phyloP scores from a whole-genome alignment of 2,888 invertebrate genomes.

The Nezara viridula region DNA sequence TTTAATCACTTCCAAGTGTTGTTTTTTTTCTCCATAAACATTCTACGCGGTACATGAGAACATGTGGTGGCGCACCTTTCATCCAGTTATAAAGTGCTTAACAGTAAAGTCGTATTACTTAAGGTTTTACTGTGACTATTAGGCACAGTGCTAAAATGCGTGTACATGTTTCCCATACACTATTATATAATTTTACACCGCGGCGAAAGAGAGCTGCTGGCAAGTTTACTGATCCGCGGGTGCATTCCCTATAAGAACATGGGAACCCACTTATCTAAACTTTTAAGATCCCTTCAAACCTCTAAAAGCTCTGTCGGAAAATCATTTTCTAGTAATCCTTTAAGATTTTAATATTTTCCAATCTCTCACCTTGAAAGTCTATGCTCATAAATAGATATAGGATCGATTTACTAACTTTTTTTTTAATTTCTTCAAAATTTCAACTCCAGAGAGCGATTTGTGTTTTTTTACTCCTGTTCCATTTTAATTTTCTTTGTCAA shows the following conservation, averaged over 20 bases:
- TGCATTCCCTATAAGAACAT: neutral
- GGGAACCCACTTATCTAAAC: constrained; percentile 12
- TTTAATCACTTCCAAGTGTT: too few relatives aligned
- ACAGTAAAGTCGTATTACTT: neutral
- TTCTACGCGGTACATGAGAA: too few relatives aligned
- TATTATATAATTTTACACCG: neutral
- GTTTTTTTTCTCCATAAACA: too few relatives aligned
- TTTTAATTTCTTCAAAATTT: too few relatives aligned
- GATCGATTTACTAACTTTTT: too few relatives aligned
- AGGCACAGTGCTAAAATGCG: too few relatives aligned
- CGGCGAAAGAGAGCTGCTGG: neutral
- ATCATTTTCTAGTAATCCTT: neutral
- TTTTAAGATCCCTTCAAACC: neutral
- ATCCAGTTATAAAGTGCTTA: neutral
- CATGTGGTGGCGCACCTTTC: too few relatives aligned
- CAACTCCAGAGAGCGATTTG: too few relatives aligned
- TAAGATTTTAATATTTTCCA: neutral
- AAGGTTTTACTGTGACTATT: neutral
- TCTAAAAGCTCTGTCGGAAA: neutral
- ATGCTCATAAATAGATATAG: too few relatives aligned
- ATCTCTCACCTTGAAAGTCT: neutral
- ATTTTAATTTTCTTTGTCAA: too few relatives aligned
- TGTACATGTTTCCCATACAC: too few relatives aligned
- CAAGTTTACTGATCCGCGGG: neutral
- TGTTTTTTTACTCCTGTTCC: too few relatives aligned